These are phyloP conservation scores for Dasypolia templi DNA, from an alignment of 2,888 invertebrate species.

Conservation along the genomic window DNA sequence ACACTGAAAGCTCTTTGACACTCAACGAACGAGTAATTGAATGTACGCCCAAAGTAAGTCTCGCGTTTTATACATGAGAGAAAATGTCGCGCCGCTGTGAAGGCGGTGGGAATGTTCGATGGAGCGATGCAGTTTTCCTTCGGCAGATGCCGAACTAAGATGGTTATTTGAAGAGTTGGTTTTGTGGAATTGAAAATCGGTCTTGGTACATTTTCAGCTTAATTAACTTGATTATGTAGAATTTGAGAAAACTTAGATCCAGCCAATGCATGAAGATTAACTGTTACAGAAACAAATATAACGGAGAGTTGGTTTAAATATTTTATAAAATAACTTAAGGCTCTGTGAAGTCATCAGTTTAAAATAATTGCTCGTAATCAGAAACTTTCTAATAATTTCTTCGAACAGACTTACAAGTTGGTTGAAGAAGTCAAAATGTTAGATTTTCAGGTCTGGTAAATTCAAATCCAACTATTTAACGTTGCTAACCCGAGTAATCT, in stretches of 20 bases:
- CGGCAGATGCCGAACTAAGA: neutral
- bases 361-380: neutral
- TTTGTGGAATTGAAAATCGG: neutral
- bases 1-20: constrained; percentile 80
- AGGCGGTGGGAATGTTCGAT: constrained; percentile 49
- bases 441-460: constrained; percentile 31
- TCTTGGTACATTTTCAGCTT: neutral
- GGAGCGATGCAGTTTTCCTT: constrained; percentile 46
- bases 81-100: constrained; percentile 45
- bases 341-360: neutral
- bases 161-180: constrained; percentile 15
- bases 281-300: too few relatives aligned
- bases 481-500: constrained; percentile 46
- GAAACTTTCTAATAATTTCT: neutral
- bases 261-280: neutral
- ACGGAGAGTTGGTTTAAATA: too few relatives aligned
- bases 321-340: neutral
- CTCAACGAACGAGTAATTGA: constrained; percentile 78
- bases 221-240: neutral
- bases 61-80: constrained; percentile 55
- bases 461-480: constrained; percentile 46
- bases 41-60: constrained; percentile 75
- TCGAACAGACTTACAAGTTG: neutral
- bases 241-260: neutral
- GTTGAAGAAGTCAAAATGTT: constrained; percentile 17